Evolutionary conservation across 2,888 invertebrate genomes (phyloP).

Genomic region (Coecobrya sp.): DNA sequence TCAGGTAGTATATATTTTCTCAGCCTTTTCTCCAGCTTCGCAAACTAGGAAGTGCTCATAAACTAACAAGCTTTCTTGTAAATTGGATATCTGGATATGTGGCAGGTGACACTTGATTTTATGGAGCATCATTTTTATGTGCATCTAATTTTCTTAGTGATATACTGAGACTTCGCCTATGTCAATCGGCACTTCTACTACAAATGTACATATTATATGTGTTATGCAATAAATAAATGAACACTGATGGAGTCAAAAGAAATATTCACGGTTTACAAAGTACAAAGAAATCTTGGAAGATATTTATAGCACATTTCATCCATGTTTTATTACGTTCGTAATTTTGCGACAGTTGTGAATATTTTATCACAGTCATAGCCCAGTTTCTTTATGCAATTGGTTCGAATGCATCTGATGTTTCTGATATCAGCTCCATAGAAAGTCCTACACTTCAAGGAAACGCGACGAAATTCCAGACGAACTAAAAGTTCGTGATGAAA

Average conservation of each 20-base stretch:
- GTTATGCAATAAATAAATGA: conserved; percentile 24
- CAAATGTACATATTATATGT: neutral
- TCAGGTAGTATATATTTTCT: no score
- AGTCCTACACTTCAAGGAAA: neutral
- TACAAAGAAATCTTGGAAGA: neutral
- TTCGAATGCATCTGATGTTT: no score
- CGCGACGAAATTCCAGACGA: neutral
- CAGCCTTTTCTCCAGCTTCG: neutral
- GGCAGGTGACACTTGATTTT: conserved; percentile 37
- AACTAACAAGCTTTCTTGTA: neutral
- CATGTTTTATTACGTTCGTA: neutral
- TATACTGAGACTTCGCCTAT: neutral
- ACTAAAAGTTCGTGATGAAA: neutral
- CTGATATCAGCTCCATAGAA: neutral
- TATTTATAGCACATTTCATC: neutral
- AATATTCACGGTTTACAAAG: neutral
- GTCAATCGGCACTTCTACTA: neutral
- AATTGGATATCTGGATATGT: conserved; percentile 25
- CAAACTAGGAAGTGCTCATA: neutral
- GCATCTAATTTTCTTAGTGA: neutral
- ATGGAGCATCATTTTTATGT: neutral
- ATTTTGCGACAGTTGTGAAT: neutral
- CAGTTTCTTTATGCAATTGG: no score
- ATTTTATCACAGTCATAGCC: neutral
- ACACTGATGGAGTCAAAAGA: neutral